Evolutionary conservation across 2,797 vertebrate species (phyloP).

Genomic region (Sitta carolinensis): DNA sequence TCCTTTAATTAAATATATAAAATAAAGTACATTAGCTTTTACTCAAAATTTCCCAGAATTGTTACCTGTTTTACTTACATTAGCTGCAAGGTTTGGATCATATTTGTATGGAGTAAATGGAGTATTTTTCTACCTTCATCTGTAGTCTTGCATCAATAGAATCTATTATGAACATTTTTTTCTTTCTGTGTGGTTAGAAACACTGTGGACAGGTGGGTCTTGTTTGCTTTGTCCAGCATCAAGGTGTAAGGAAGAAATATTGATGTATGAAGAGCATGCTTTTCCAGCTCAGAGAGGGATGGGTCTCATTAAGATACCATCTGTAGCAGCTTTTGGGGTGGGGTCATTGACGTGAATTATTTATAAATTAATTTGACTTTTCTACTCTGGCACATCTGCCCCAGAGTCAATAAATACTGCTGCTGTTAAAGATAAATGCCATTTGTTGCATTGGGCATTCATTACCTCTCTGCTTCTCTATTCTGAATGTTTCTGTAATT

Average conservation of each 20-base stretch:
- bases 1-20: background rate
- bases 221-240: constrained; percentile 49
- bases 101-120: background rate
- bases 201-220: background rate
- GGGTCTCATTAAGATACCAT: background rate
- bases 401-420: background rate
- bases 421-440: background rate
- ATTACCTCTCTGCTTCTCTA: background rate
- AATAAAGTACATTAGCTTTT: background rate
- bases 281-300: background rate
- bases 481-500: background rate
- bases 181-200: background rate
- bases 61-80: constrained; percentile 1
- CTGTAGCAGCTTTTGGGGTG: background rate
- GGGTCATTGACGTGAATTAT: background rate
- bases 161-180: constrained; percentile 4
- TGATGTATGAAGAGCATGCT: background rate
- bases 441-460: background rate
- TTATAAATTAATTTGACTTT: background rate
- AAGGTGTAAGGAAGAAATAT: constrained; percentile 24
- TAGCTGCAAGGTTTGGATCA: background rate
- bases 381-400: background rate
- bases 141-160: background rate
- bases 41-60: background rate
- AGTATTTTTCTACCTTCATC: constrained; percentile 14